Evolutionary conservation across 2,113 vertebrate genomes (phyloP).

Genomic region (Dendrocopos noguchii): DNA sequence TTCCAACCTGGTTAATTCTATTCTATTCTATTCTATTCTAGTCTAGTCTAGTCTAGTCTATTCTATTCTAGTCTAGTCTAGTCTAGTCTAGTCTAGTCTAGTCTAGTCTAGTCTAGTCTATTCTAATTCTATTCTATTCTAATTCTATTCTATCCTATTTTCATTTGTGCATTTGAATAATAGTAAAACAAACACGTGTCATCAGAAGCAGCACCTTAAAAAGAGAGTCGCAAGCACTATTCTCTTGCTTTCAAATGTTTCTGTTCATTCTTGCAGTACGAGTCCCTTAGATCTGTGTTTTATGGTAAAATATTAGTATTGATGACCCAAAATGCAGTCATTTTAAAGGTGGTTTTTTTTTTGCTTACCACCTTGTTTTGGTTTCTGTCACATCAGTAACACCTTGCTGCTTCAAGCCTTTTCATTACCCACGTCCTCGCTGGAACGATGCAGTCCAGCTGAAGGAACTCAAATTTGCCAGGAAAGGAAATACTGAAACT

Average conservation of each 20-base stretch:
- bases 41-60: too few species aligned
- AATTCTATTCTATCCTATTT: background rate
- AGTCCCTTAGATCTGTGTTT: background rate
- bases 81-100: too few species aligned
- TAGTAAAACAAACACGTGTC: background rate
- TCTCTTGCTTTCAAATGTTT: background rate
- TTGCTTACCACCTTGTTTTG: background rate
- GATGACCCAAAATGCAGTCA: background rate
- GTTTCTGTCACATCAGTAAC: background rate
- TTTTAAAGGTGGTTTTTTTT: background rate
- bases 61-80: too few species aligned
- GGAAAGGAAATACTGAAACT: background rate
- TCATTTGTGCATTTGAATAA: background rate
- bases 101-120: too few species aligned
- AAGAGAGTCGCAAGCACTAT: accelerated
- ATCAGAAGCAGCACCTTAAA: background rate
- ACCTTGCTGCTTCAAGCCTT: background rate
- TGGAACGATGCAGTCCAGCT: background rate
- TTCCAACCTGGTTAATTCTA: too few species aligned
- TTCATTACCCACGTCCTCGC: background rate
- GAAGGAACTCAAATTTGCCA: background rate
- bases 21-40: too few species aligned
- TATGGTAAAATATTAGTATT: background rate
- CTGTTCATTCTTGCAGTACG: background rate
- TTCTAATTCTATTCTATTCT: too few species aligned